Evolutionary conservation across 2,888 invertebrate genomes (phyloP).

Genomic region (Caenorhabditis panamensis): DNA sequence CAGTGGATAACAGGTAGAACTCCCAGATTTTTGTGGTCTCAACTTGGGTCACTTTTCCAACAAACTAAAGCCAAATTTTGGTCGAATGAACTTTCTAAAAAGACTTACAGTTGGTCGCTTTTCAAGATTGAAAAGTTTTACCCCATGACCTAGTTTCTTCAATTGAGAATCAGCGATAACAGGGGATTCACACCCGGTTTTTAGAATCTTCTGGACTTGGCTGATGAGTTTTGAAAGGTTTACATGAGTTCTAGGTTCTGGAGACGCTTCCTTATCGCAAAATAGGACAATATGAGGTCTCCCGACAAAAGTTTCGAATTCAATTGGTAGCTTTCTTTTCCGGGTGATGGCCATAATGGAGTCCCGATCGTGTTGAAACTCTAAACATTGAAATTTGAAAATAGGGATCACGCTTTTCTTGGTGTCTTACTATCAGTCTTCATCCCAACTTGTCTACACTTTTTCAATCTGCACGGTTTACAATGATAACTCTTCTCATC

Average conservation of each 20-base stretch:
- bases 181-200: background rate
- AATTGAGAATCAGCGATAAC: slow-evolving; percentile 3
- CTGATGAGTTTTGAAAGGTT: slow-evolving; percentile 1
- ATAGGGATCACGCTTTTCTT: no score
- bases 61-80: background rate
- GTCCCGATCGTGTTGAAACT: slow-evolving; percentile 33
- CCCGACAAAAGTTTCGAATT: background rate
- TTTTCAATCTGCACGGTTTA: slow-evolving; percentile 30
- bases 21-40: slow-evolving; percentile 25
- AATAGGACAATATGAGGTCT: slow-evolving; percentile 26
- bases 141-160: slow-evolving; percentile 13
- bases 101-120: background rate
- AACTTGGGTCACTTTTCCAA: slow-evolving; percentile 2
- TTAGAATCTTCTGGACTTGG: slow-evolving; percentile 1
- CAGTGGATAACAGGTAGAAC: slow-evolving; percentile 39
- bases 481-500: slow-evolving; percentile 25
- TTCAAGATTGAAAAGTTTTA: background rate
- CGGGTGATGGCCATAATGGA: slow-evolving; percentile 3
- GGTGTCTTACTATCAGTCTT: slow-evolving; percentile 28
- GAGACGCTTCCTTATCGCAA: background rate
- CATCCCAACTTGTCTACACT: slow-evolving; percentile 38
- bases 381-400: no score
- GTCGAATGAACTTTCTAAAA: background rate
- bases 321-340: slow-evolving; percentile 18
- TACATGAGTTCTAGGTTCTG: background rate